Conservation (phyloP, 2,797 vertebrate species). For the Hippocampus kuda region DNA sequence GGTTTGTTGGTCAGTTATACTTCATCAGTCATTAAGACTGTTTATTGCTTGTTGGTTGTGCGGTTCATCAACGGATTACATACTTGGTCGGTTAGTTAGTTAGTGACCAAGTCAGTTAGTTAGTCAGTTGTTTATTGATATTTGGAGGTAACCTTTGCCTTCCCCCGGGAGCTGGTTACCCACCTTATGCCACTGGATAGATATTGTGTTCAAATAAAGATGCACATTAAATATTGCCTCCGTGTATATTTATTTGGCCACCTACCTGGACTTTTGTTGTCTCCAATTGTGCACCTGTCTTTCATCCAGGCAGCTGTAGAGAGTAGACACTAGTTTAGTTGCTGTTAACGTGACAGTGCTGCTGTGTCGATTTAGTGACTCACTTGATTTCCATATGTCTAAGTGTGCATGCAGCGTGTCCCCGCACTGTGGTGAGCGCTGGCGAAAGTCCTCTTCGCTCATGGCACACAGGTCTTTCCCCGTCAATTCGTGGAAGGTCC, state of each 20-base stretch:
- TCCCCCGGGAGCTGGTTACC: no score
- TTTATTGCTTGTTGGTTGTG: no score
- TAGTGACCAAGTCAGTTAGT: no score
- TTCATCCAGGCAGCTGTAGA: slow-evolving; percentile 93
- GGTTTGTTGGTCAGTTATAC: no score
- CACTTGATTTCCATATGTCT: slow-evolving; percentile 98
- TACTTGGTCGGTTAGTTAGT: no score
- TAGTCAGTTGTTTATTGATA: no score
- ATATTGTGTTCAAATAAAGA: no score
- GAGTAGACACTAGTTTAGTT: not conserved
- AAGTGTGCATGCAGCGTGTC: slow-evolving; percentile 90
- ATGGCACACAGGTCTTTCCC: slow-evolving; percentile 89
- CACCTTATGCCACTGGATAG: no score
- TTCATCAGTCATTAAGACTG: no score
- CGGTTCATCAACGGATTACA: no score
- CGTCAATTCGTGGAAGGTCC: slow-evolving; percentile 84
- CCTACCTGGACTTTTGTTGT: slow-evolving; percentile 58
- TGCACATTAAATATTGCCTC: no score
- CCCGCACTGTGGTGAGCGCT: slow-evolving; percentile 80
- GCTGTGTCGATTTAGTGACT: not conserved
- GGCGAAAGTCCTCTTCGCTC: slow-evolving; percentile 89
- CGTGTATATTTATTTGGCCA: not conserved
- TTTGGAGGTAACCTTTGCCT: no score
- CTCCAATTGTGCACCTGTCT: slow-evolving; percentile 72
- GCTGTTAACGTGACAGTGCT: not conserved